Evolutionary conservation across 2,797 vertebrate species (phyloP).

Genomic region (Momotus momota): DNA sequence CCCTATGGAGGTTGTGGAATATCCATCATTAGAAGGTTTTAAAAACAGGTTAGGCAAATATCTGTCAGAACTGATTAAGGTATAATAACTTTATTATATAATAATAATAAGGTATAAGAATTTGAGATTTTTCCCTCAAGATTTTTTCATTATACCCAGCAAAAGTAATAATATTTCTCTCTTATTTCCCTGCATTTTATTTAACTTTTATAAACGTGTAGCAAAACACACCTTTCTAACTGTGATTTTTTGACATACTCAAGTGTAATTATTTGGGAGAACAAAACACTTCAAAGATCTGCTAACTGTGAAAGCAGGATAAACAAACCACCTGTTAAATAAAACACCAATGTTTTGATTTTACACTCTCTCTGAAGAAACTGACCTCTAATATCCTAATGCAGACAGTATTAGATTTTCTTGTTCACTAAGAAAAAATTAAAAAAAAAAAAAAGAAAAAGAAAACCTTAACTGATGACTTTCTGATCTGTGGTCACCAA

Average conservation of each 20-base stretch:
- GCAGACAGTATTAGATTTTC: not conserved
- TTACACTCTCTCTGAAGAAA: not conserved
- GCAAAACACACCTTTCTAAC: not conserved
- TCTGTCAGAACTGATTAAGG: not conserved
- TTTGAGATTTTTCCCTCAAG: not conserved
- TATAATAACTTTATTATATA: not conserved
- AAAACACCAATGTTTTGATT: not conserved
- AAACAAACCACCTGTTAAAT: not conserved
- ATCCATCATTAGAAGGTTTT: constrained; percentile 16
- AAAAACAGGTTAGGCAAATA: constrained; percentile 27
- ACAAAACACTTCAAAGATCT: not conserved
- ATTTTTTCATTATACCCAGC: not conserved
- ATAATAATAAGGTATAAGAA: too few species aligned
- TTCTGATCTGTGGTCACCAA: not conserved
- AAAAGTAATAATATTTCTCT: not conserved
- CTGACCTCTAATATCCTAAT: not conserved
- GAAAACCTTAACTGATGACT: not conserved
- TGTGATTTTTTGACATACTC: not conserved
- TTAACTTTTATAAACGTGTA: not conserved
- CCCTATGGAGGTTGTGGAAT: not conserved
- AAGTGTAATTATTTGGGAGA: not conserved
- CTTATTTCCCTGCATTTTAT: not conserved
- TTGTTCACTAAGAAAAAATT: not conserved
- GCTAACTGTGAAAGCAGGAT: not conserved
- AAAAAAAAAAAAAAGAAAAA: not conserved